Conservation (phyloP, 2,888 invertebrate species). For the Amphipoea oculea region DNA sequence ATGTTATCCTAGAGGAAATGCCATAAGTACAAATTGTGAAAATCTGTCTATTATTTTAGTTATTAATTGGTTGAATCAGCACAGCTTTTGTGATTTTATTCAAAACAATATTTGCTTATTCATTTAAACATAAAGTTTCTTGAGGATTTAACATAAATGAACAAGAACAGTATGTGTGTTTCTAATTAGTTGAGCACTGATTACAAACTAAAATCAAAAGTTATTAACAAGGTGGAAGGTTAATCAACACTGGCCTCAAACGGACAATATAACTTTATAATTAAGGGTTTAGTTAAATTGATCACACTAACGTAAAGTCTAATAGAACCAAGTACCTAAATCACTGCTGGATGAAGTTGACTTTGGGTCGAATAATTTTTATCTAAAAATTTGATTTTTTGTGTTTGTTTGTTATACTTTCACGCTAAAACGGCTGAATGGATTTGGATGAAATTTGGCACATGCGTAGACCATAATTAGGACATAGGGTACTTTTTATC, state of each 20-base stretch:
- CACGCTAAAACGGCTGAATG: background rate
- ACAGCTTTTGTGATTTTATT: background rate
- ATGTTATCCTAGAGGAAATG: background rate
- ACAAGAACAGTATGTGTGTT: background rate
- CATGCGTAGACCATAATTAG: background rate
- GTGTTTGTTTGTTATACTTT: too few species aligned
- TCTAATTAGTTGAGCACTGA: background rate
- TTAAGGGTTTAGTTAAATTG: background rate
- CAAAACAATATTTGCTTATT: background rate
- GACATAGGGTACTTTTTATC: background rate
- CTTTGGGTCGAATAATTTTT: background rate
- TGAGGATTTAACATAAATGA: background rate
- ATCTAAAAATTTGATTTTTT: background rate
- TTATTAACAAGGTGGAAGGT: background rate
- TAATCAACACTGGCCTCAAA: constrained; percentile 4
- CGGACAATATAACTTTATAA: constrained; percentile 22
- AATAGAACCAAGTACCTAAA: background rate
- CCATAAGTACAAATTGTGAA: background rate
- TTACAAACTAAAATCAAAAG: constrained; percentile 26
- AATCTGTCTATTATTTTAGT: background rate
- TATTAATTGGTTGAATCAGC: background rate
- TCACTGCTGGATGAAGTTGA: too few species aligned
- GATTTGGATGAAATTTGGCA: background rate
- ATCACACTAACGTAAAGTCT: background rate
- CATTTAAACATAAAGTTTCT: background rate